Percentiles rank a stretch among this genome's conserved stretches.
Conservation (phyloP, 1,140 invertebrate species). For the Eufriesea mexicana region DNA sequence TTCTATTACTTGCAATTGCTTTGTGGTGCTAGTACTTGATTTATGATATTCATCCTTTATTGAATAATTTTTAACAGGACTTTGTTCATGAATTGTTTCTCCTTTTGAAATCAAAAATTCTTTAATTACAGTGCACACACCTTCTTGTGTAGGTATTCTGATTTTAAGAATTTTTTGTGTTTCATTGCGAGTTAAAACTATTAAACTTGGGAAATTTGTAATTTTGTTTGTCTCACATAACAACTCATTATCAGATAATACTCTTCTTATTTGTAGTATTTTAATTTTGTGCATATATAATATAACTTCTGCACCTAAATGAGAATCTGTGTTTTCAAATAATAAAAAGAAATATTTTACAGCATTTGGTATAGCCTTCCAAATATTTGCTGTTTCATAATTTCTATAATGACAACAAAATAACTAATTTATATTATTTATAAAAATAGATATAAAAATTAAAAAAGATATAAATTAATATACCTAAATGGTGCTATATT, state of each 20-base stretch:
- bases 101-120: conserved; percentile 81
- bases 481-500: conserved; percentile 85
- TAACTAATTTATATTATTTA: conserved; percentile 23
- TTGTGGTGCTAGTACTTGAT: conserved; percentile 44
- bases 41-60: conserved; percentile 16
- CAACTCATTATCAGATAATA: conserved; percentile 82
- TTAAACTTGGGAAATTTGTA: conserved; percentile 82
- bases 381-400: conserved; percentile 77
- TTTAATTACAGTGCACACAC: conserved; percentile 76
- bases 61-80: background rate
- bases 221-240: conserved; percentile 81
- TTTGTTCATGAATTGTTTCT: conserved; percentile 49
- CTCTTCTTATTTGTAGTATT: conserved; percentile 83
- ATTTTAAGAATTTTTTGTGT: conserved; percentile 78
- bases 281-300: conserved; percentile 85
- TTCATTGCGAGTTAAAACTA: conserved; percentile 78
- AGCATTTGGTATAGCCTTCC: conserved; percentile 77
- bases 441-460: conserved; percentile 38
- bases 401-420: conserved; percentile 64
- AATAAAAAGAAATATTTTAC: conserved; percentile 84
- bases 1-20: conserved; percentile 58
- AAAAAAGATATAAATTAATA: conserved; percentile 34
- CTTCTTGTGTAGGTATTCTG: conserved; percentile 77
- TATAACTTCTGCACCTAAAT: conserved; percentile 84
- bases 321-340: conserved; percentile 84